phyloP scores from a whole-genome alignment of 2,113 vertebrate species.

The Rousettus leschenaultii region DNA sequence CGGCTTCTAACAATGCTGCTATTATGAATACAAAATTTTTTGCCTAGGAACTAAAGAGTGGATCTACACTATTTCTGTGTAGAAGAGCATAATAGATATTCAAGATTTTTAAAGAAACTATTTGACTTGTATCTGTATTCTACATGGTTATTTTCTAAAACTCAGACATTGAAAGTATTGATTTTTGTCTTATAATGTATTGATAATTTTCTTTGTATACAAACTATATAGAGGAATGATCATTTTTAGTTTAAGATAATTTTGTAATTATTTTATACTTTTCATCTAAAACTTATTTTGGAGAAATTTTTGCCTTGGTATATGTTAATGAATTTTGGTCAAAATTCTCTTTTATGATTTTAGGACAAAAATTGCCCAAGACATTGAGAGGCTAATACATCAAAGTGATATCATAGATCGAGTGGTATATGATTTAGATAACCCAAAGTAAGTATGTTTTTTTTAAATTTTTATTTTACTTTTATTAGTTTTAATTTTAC shows the following conservation, averaged over 20 bases:
- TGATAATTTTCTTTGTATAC: not conserved
- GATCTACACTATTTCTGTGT: not conserved
- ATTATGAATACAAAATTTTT: not conserved
- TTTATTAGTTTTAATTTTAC: not conserved
- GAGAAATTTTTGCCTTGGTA: not conserved
- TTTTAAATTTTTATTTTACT: not conserved
- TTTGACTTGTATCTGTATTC: not conserved
- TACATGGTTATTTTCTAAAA: not conserved
- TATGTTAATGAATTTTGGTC: constrained; percentile 42
- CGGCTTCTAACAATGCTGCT: not conserved
- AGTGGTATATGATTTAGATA: constrained; percentile 96
- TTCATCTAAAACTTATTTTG: not conserved
- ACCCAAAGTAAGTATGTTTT: constrained; percentile 85
- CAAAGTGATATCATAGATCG: constrained; percentile 96
- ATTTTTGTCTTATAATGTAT: not conserved
- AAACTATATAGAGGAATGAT: not conserved
- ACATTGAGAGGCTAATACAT: constrained; percentile 97
- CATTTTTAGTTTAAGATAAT: constrained; percentile 11
- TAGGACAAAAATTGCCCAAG: constrained; percentile 97
- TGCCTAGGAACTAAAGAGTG: not conserved
- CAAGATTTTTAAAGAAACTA: not conserved
- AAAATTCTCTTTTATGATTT: constrained; percentile 68
- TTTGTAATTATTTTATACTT: not conserved
- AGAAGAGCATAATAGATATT: not conserved
- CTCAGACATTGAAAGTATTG: not conserved